Conservation (phyloP, 2,113 vertebrate genomes). For the Oceanodroma tethys region DNA sequence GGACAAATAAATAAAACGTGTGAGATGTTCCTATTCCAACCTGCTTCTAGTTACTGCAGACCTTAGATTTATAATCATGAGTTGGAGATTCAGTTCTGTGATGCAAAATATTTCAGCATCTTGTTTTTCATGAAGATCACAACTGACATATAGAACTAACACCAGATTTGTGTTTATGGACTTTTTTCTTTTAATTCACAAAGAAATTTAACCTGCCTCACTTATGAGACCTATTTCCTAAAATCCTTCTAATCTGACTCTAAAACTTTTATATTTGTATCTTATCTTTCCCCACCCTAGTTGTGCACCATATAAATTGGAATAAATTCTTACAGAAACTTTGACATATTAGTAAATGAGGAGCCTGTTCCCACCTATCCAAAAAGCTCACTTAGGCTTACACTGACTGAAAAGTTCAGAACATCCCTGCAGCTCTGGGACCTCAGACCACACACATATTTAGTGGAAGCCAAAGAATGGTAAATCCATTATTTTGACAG, state of each 20-base stretch:
- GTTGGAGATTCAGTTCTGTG: neutral
- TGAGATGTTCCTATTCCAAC: neutral
- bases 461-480: conserved; percentile 27
- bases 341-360: neutral
- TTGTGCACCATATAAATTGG: neutral
- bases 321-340: neutral
- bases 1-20: neutral
- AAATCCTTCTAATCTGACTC: neutral
- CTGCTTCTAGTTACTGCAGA: neutral
- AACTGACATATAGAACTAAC: neutral
- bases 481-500: conserved; percentile 39
- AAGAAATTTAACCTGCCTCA: neutral
- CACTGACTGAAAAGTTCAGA: neutral
- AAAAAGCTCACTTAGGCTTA: neutral
- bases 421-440: conserved; percentile 17
- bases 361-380: neutral
- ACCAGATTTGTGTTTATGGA: neutral
- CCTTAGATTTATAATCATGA: neutral
- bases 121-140: neutral
- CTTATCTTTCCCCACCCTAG: neutral
- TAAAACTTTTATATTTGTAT: neutral
- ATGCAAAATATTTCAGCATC: neutral
- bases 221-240: neutral
- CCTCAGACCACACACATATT: conserved; percentile 33
- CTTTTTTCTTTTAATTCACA: neutral